A percentile compares a stretch with the other conserved stretches of the same genome.
phyloP scores from a whole-genome alignment of 1,140 invertebrate genomes.

The Hypsibius dujardini region DNA sequence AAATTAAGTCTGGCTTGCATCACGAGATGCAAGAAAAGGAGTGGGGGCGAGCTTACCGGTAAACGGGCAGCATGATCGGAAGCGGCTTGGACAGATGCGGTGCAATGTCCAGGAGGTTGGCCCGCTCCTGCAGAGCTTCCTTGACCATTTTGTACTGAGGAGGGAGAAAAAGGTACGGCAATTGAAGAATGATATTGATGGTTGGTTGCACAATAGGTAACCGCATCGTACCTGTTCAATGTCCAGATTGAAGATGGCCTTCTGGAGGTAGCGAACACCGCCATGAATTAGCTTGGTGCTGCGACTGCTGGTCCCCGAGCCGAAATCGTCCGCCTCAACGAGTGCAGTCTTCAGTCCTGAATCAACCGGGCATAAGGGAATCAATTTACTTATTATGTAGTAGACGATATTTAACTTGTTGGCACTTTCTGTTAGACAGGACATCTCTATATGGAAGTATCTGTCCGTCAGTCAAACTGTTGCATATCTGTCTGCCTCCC shows the following conservation, averaged over 20 bases:
- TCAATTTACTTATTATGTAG: too few species aligned
- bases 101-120: conserved; percentile 79
- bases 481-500: too few species aligned
- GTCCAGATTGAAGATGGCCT: conserved; percentile 84
- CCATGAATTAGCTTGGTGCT: conserved; percentile 64
- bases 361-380: background rate
- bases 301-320: conserved; percentile 78
- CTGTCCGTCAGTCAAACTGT: too few species aligned
- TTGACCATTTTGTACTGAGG: conserved; percentile 84
- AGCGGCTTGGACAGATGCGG: conserved; percentile 88
- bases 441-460: too few species aligned
- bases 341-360: conserved; percentile 80
- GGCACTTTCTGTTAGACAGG: too few species aligned
- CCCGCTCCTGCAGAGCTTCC: conserved; percentile 84
- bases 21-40: too few species aligned
- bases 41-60: conserved; percentile 50
- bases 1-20: too few species aligned
- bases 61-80: conserved; percentile 95
- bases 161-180: conserved; percentile 19
- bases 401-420: too few species aligned
- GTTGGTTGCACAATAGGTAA: conserved; percentile 18
- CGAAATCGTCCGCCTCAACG: conserved; percentile 91
- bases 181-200: conserved; percentile 13
- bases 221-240: conserved; percentile 44
- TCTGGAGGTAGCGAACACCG: conserved; percentile 92